These are phyloP conservation scores for Lepus timidus DNA, from an alignment of 2,113 vertebrate genomes.

Conservation along the genomic window DNA sequence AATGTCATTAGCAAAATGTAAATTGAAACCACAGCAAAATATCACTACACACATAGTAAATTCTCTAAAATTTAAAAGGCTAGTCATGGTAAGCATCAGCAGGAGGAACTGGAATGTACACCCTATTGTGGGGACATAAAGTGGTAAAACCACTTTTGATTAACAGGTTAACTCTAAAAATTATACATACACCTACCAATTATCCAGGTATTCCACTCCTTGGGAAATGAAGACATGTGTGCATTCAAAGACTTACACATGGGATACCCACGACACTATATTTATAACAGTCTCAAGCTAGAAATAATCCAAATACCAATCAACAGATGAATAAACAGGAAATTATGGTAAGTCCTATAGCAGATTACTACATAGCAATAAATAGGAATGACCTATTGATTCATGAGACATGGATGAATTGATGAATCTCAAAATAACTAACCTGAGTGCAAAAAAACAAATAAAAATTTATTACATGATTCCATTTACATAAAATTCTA, in stretches of 20 bases:
- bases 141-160: not conserved
- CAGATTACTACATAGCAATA: slow-evolving; percentile 37
- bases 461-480: not conserved
- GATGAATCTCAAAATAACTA: not conserved
- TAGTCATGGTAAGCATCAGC: not conserved
- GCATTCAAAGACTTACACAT: not conserved
- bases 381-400: not conserved
- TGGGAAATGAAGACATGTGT: not conserved
- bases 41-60: slow-evolving; percentile 7
- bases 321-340: not conserved
- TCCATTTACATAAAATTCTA: not conserved
- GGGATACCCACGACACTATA: not conserved
- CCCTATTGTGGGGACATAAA: not conserved
- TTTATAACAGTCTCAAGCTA: not conserved
- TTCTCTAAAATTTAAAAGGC: slow-evolving; percentile 9
- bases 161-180: not conserved
- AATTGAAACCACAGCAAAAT: slow-evolving; percentile 22
- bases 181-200: not conserved
- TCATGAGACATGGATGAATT: not conserved
- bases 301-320: not conserved
- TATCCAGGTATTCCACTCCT: not conserved
- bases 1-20: not conserved
- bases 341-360: not conserved
- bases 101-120: not conserved
- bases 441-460: not conserved